A percentile compares a stretch with the other conserved stretches of the same genome.
phyloP scores from a whole-genome alignment of 2,888 invertebrate genomes.

The Drosophila multiciliata region DNA sequence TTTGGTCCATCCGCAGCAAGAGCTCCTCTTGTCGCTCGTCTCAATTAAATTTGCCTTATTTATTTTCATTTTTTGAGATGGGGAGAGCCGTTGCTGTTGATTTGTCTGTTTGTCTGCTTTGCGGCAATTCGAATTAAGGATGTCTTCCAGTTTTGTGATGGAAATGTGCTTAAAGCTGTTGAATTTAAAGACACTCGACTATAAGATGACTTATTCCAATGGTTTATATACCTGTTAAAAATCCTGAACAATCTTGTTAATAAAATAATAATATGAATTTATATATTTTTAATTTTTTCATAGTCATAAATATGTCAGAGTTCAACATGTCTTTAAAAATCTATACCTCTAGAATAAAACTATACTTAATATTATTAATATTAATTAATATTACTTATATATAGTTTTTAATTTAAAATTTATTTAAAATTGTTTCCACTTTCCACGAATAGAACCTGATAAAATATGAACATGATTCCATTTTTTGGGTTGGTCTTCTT shows the following conservation, averaged over 20 bases:
- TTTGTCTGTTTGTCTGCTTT: constrained; percentile 44
- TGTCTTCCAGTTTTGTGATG: constrained; percentile 31
- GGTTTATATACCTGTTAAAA: too few species aligned
- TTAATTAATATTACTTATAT: too few species aligned
- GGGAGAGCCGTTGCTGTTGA: constrained; percentile 21
- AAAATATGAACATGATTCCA: too few species aligned
- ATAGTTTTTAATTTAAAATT: too few species aligned
- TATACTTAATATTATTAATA: too few species aligned
- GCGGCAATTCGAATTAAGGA: constrained; percentile 54
- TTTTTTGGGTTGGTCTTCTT: background rate
- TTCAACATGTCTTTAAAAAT: too few species aligned
- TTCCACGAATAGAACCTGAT: background rate
- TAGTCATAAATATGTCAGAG: too few species aligned
- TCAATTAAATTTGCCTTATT: constrained; percentile 73
- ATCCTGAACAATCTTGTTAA: too few species aligned
- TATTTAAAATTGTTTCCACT: background rate
- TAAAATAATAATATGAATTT: background rate
- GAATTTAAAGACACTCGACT: background rate
- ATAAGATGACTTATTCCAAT: background rate
- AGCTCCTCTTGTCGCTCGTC: constrained; percentile 25
- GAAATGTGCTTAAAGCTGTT: constrained; percentile 59
- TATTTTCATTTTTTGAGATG: constrained; percentile 13
- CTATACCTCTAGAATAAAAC: background rate
- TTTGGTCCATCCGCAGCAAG: constrained; percentile 1
- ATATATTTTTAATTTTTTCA: background rate